Base-by-base conservation (phyloP, 2,113 vertebrate genomes). In the Melanerpes formicivorus region DNA sequence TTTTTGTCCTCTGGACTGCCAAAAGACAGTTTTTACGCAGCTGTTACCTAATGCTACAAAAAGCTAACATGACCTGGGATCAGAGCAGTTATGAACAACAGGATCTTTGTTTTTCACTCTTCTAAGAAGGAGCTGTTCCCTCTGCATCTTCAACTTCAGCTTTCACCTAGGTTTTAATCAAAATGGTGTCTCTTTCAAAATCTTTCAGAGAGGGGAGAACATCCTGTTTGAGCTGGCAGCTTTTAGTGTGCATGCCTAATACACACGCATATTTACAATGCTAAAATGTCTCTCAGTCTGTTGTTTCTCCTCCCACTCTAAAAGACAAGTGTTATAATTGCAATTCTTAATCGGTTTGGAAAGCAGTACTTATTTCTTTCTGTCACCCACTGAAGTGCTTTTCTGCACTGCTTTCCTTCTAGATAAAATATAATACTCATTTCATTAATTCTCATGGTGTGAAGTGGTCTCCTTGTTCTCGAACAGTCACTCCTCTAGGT, bases 41-140 rank as follows among this genome's bases (percentile, higher is more conserved):
- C 80, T 3, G 4, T 67, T 87, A 80, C 88, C 79, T 95, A 88
- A 93, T 93, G 59, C 65, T 70, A 62, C 69, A 34, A 56, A 91
- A 95, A 93, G 52, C 75, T 84, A 76, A 74, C 59, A 18, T 80
- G 93, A 89, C 78, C 84, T 77, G 29, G 55, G 87, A 93, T 96
- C 89, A 94, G 82, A 89, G 63, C 74, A 84, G 67, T 93, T 92
- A 77, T 9, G 64, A 94, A 60, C 88, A 94, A 84, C 74, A 67
- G 46, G 11, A 67, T 90, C 80, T 93, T 96, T 96, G 93, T 90
- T 90, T 92, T 92, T 75, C 46, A 19, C 30, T 81, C 7, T 66
- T 92, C 50, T 82, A 58, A 87, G 78, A 18, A 71, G 32, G 62
- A 92, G 62, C 72, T 83, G 46, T 82, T 92, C 48, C 27, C 32